Evolutionary conservation across 1,140 invertebrate species (phyloP).

Genomic region (Catajapyx aquilonaris): DNA sequence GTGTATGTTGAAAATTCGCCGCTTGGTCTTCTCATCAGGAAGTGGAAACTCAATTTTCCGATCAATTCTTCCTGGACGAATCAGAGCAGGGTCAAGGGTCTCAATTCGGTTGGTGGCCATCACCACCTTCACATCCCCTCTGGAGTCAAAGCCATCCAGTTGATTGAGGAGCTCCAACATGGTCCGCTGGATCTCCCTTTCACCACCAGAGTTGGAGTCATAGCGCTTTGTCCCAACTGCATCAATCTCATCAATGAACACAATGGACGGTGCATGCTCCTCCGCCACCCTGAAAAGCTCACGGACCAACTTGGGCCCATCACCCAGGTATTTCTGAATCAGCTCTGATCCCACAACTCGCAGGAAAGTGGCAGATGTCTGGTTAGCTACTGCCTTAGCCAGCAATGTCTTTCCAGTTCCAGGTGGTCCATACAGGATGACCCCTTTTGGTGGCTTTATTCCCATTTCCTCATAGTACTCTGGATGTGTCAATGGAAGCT

Average conservation of each 20-base stretch:
- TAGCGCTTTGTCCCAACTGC: conserved; percentile 98
- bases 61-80: conserved; percentile 96
- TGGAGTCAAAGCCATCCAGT: conserved; percentile 93
- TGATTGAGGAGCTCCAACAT: conserved; percentile 99
- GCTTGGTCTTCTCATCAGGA: conserved; percentile 97
- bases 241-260: conserved; percentile 99
- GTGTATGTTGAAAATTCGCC: conserved; percentile 95
- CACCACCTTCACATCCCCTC: conserved; percentile 91
- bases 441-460: conserved; percentile 97
- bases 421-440: conserved; percentile 94
- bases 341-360: conserved; percentile 96
- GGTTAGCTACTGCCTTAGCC: conserved; percentile 98
- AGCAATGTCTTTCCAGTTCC: conserved; percentile 96
- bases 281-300: conserved; percentile 97
- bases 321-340: conserved; percentile 98
- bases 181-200: conserved; percentile 97
- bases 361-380: conserved; percentile 97
- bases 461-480: conserved; percentile 99
- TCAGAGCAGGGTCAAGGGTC: conserved; percentile 94
- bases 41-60: conserved; percentile 98
- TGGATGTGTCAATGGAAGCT: conserved; percentile 94
- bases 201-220: conserved; percentile 98
- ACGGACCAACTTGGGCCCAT: conserved; percentile 94
- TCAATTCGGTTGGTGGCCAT: conserved; percentile 99
- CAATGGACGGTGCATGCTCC: conserved; percentile 97